Evolutionary conservation across 2,797 vertebrate genomes (phyloP).

Genomic region (Percopsis omiscomaycus): DNA sequence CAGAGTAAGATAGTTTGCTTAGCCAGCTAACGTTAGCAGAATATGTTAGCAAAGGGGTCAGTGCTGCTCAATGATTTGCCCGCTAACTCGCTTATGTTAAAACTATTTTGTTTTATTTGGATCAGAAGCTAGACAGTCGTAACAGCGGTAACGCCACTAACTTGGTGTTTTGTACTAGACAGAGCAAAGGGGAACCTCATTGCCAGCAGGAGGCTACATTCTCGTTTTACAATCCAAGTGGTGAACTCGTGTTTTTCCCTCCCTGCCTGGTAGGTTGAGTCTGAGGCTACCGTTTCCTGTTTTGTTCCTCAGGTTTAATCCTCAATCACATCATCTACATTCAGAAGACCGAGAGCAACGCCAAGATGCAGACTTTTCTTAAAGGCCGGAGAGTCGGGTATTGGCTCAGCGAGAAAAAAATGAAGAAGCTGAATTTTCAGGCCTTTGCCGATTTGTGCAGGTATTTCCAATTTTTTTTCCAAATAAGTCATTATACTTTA

Average conservation of each 20-base stretch:
- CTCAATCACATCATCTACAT: slow-evolving; percentile 2
- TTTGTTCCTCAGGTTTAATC: slow-evolving; percentile 53
- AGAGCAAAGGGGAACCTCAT: neutral
- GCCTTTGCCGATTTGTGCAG: slow-evolving; percentile 97
- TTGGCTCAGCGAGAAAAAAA: slow-evolving; percentile 99
- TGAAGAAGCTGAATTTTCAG: slow-evolving; percentile 97
- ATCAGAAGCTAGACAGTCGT: neutral
- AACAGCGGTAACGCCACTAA: neutral
- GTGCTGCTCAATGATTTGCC: neutral
- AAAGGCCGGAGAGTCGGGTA: slow-evolving; percentile 94
- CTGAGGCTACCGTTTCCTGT: slow-evolving; percentile 47
- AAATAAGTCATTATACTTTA: neutral
- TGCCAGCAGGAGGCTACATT: slow-evolving; percentile 9
- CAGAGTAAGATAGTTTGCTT: slow-evolving; percentile 1
- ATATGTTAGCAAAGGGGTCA: slow-evolving; percentile 48
- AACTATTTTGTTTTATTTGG: neutral
- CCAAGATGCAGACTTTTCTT: slow-evolving; percentile 92
- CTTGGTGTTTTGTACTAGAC: neutral
- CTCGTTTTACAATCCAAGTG: slow-evolving; percentile 10
- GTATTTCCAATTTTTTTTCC: slow-evolving; percentile 64
- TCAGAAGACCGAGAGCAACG: too few relatives aligned
- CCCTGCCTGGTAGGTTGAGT: slow-evolving; percentile 32
- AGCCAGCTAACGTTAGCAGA: slow-evolving; percentile 66
- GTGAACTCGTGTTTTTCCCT: slow-evolving; percentile 28
- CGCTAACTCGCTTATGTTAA: slow-evolving; percentile 39